A percentile compares a stretch with the other conserved stretches of the same genome.
Evolutionary conservation across 64 coral and sea anemone species (phyloP).

Genomic region (Pocillopora verrucosa): DNA sequence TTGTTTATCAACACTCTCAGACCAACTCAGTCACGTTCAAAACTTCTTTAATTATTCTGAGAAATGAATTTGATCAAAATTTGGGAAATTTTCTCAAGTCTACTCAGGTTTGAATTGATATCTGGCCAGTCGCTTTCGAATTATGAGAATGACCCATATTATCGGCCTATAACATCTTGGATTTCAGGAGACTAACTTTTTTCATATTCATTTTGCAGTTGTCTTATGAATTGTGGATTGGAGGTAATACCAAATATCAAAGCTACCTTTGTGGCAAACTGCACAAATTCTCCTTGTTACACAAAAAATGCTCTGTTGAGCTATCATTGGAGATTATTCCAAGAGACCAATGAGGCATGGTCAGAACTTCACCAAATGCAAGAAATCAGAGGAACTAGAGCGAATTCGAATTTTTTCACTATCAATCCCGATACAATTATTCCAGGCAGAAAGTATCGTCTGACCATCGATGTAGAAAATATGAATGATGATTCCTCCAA

Average conservation of each 20-base stretch:
- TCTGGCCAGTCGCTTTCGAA: no score
- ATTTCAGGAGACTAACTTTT: not conserved
- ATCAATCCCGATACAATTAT: conserved; percentile 33
- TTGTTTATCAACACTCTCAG: no score
- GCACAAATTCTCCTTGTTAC: conserved; percentile 11
- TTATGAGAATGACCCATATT: no score
- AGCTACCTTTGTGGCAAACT: conserved; percentile 29
- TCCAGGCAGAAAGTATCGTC: conserved; percentile 17
- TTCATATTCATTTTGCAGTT: conserved; percentile 11
- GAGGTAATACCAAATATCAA: conserved; percentile 33
- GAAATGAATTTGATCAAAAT: no score
- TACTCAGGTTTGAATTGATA: no score
- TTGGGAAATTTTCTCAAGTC: no score
- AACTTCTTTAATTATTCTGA: no score
- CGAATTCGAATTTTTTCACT: conserved; percentile 26
- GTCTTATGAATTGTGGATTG: conserved; percentile 43
- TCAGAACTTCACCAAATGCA: not conserved
- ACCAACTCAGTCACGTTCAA: no score
- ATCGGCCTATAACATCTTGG: no score
- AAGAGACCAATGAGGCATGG: not conserved
- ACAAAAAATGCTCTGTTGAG: not conserved
- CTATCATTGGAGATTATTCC: not conserved
- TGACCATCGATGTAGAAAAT: conserved; percentile 22
- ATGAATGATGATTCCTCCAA: not conserved
- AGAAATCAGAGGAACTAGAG: conserved; percentile 17